Evolutionary conservation across 2,797 vertebrate genomes (phyloP).

Genomic region (Perodicticus potto): DNA sequence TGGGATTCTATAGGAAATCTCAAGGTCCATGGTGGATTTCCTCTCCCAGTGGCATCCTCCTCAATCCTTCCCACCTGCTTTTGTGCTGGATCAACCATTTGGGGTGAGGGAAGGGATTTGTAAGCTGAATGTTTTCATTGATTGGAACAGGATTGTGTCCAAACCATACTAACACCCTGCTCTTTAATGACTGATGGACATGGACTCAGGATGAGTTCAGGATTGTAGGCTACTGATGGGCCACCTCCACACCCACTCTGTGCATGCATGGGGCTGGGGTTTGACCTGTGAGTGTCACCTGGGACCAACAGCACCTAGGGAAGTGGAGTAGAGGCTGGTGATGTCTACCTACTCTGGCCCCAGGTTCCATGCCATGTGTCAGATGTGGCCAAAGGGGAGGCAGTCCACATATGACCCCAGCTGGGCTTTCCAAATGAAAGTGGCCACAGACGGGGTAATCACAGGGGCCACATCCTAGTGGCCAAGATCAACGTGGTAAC

Average conservation of each 20-base stretch:
- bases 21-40: background rate
- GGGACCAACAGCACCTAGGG: background rate
- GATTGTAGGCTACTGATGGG: background rate
- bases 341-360: background rate
- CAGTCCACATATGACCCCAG: background rate
- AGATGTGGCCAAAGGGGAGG: no score
- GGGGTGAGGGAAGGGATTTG: background rate
- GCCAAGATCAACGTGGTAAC: background rate
- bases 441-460: background rate
- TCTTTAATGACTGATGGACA: background rate
- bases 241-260: background rate
- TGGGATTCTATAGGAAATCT: background rate
- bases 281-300: background rate
- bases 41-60: background rate
- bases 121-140: background rate
- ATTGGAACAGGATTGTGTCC: background rate
- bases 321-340: background rate
- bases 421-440: background rate
- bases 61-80: background rate
- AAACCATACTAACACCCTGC: background rate
- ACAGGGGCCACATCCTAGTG: background rate
- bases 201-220: background rate
- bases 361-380: no score
- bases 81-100: background rate
- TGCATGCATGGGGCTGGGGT: background rate